Evolutionary conservation across 1,140 invertebrate species (phyloP).

Genomic region (Centruroides sculpturatus): DNA sequence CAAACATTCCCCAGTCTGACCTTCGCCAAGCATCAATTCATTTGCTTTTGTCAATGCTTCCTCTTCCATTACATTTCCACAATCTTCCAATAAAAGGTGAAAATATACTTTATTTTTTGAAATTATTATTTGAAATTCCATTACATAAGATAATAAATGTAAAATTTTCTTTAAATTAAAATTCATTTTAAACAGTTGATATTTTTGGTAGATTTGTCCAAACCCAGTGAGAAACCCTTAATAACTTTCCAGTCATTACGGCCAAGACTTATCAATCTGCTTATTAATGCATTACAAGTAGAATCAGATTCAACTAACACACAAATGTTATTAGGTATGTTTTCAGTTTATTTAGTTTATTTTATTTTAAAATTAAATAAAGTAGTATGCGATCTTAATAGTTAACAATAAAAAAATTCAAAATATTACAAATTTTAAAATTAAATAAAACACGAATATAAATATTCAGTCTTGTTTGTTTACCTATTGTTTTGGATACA

Average conservation of each 20-base stretch:
- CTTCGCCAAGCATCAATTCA: constrained; percentile 79
- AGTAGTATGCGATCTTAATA: too few relatives aligned
- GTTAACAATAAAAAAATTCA: too few relatives aligned
- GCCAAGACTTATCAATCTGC: constrained; percentile 61
- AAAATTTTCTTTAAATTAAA: not conserved
- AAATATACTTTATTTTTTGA: not conserved
- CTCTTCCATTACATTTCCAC: constrained; percentile 77
- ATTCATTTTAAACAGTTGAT: not conserved
- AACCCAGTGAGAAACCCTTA: constrained; percentile 17
- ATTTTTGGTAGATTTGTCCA: constrained; percentile 21
- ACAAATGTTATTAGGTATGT: constrained; percentile 59
- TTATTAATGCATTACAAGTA: constrained; percentile 70
- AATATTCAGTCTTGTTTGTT: too few relatives aligned
- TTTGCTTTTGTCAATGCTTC: constrained; percentile 70
- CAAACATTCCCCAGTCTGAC: constrained; percentile 39
- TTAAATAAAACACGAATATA: too few relatives aligned
- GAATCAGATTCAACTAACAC: constrained; percentile 76
- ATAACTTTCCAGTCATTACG: constrained; percentile 66
- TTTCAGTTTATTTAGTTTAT: not conserved
- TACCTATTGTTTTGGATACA: too few relatives aligned
- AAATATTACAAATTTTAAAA: too few relatives aligned
- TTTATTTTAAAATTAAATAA: too few relatives aligned
- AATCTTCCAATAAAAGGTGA: constrained; percentile 40
- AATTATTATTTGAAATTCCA: not conserved
- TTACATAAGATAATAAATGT: not conserved